Conservation (phyloP, 2,888 invertebrate genomes). For the Resseliella maxima region DNA sequence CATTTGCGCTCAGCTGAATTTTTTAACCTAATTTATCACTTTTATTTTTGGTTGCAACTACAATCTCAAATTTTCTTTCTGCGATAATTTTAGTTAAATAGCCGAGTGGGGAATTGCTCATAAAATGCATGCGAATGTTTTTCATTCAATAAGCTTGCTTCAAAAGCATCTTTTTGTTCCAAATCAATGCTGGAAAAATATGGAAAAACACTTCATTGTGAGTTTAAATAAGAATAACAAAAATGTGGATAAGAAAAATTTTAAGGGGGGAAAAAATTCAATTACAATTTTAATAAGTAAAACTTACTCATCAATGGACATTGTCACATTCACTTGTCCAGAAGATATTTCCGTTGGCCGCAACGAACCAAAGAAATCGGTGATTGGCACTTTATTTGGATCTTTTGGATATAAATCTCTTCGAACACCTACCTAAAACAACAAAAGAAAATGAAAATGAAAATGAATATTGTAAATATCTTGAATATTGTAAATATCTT, state of each 20-base stretch:
- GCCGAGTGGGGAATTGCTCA: slow-evolving; percentile 63
- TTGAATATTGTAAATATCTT: too few relatives aligned
- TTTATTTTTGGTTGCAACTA: too few relatives aligned
- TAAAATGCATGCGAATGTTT: slow-evolving; percentile 61
- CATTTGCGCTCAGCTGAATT: too few relatives aligned
- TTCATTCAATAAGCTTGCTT: not conserved
- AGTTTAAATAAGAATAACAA: too few relatives aligned
- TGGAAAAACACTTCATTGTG: too few relatives aligned
- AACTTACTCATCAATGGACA: slow-evolving; percentile 63
- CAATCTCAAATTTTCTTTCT: not conserved
- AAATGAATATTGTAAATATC: too few relatives aligned
- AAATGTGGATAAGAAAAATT: too few relatives aligned
- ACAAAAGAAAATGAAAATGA: too few relatives aligned
- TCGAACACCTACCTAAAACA: slow-evolving; percentile 91
- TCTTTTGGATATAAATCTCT: slow-evolving; percentile 89
- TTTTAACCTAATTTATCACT: too few relatives aligned
- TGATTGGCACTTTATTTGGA: slow-evolving; percentile 88
- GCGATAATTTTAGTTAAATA: not conserved
- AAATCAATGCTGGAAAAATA: not conserved
- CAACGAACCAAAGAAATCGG: slow-evolving; percentile 98
- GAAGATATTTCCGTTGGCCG: slow-evolving; percentile 80
- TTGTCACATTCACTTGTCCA: slow-evolving; percentile 67
- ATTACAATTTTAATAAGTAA: too few relatives aligned
- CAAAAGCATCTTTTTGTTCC: not conserved
- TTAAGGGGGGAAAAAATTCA: too few relatives aligned